Base-by-base conservation (phyloP, 2,888 invertebrate genomes). In the Lottia scabra region DNA sequence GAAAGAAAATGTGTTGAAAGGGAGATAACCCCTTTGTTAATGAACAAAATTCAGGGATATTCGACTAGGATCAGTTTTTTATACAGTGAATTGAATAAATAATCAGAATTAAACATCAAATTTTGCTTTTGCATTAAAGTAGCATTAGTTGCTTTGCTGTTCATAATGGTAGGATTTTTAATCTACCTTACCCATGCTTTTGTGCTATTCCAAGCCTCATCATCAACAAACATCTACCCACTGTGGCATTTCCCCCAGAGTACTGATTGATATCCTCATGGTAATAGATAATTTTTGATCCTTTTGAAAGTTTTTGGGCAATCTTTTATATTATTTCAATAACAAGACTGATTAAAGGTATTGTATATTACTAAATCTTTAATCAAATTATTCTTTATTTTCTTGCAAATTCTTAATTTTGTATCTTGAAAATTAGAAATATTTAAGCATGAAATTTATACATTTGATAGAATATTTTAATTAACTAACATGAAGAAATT, bases 241-340 rank as follows among this genome's bases (percentile, higher is more conserved):
- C 45, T n/a, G 64, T 64, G 44, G 45, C 45, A 45, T 65, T 65
- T 65, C 43, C 65, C 43, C 65, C 43, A 44, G 65, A 26, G 44
- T 45, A 23, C 65, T 45, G 45, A 65, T 45, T 65, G 65, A 23
- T 65, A 44, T 65, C 45, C 19, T 65, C 44, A 45, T 43, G 44
- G 43, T 65, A 43, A 27, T 43, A 65, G 44, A 65, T 44, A 27
- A 30, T 65, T 4, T 45, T 65, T 65, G 65, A 43, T 45, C 45
- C 23, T 65, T 65, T 43, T 43, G 8, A 16, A 63, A 19, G 19
- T 43, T 19, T 38, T 43, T 44, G 43, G 19, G 23, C 23, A 65
- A 23, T 65, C 65, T 65, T 65, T 44, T 43, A 45, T 45, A 65
- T 65, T 65, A 43, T 16, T 65, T 65, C 65, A 65, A 43, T 45